phyloP scores from a whole-genome alignment of 2,888 invertebrate species.

The Colostygia pectinataria region DNA sequence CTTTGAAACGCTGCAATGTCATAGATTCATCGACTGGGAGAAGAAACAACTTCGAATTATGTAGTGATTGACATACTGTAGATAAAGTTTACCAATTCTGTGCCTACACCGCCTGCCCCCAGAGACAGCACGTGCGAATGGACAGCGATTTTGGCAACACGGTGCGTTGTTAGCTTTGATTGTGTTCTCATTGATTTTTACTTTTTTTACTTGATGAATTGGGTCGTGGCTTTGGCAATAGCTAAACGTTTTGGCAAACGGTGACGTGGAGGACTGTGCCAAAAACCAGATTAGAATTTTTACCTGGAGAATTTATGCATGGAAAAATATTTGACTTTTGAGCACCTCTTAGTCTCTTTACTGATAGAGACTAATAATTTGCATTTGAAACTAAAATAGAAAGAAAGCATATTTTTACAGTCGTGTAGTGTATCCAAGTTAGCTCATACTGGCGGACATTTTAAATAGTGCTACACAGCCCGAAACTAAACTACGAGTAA shows the following conservation, averaged over 20 bases:
- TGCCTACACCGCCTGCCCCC: conserved; percentile 23
- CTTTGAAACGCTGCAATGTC: too few relatives aligned
- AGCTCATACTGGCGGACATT: too few relatives aligned
- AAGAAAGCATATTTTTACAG: too few relatives aligned
- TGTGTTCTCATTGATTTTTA: conserved; percentile 34
- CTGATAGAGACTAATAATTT: too few relatives aligned
- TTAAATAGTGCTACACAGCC: too few relatives aligned
- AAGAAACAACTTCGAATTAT: too few relatives aligned
- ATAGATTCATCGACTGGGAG: too few relatives aligned
- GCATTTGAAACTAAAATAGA: too few relatives aligned
- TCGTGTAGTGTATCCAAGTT: too few relatives aligned
- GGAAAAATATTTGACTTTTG: conserved; percentile 10
- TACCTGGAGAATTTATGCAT: conserved; percentile 15
- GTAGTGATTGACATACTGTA: background rate
- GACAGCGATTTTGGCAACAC: conserved; percentile 31
- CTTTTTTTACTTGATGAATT: conserved; percentile 26
- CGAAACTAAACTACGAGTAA: too few relatives aligned
- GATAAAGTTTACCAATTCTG: background rate
- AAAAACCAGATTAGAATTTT: conserved; percentile 26
- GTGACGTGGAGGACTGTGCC: conserved; percentile 21
- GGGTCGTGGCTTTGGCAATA: conserved; percentile 25
- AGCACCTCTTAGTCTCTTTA: background rate
- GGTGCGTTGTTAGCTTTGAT: conserved; percentile 36
- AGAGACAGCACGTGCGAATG: conserved; percentile 32
- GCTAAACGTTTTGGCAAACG: conserved; percentile 27